Base-by-base conservation (phyloP, 1,140 invertebrate genomes). In the Pseudomyrmex sp. region DNA sequence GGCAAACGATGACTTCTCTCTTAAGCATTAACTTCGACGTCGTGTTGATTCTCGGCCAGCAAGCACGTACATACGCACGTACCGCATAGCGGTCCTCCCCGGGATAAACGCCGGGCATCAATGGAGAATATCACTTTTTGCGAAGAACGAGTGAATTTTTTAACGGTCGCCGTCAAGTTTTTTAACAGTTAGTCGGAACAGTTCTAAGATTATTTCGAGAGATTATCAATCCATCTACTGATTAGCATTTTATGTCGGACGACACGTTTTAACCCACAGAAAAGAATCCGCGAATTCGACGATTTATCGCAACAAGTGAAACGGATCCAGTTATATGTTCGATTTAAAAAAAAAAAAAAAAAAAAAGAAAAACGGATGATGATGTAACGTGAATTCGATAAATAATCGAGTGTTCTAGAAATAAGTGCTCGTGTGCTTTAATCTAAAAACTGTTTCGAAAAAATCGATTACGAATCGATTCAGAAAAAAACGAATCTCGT, bases 1-100 rank as follows among this genome's bases (percentile, higher is more conserved):
- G 84, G 87, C 87, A 58, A 35, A 89, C 80, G 52, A 8, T 80
- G 74, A 89, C 83, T 88, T 86, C 79, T 86, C 79, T 59, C 86
- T 88, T 75, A 85, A 85, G 73, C 83, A 69, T 87, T 85, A 85
- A 86, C 79, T 82, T 56, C 35, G 75, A 73, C 61, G 73, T 88
- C 75, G 74, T 58, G 80, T 86, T 82, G 80, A 72, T 86, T 88
- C 84, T 73, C 84, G 84, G 63, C 59, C 82, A 69, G 66, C 84
- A 23, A 35, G 66, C 76, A 86, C 84, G 83, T 87, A 84, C 70
- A 84, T 73, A 73, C 58, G 35, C 35, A 35, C 35, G 35, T 35
- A 35, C 56, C 66, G 79, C 46, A 75, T 88, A 89, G 86, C 86
- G 87, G 84, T 89, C 63, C 77, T 59, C 35, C 5, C 35, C 4